Base-by-base conservation (phyloP, 1,140 invertebrate species). In the Psix sp. region DNA sequence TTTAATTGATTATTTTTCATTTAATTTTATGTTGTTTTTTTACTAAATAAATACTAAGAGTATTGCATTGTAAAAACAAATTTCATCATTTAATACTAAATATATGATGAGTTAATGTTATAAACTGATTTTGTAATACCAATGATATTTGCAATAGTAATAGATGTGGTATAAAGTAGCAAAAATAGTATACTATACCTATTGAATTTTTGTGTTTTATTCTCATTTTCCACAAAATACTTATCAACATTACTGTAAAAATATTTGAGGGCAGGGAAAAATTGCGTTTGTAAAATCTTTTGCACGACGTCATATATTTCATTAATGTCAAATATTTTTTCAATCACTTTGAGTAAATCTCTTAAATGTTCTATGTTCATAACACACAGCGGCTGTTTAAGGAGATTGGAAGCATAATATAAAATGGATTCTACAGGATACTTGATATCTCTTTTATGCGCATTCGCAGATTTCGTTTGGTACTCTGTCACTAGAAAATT, bases 171-270 rank as follows among this genome's bases (percentile, higher is more conserved):
- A n/a, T n/a, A n/a, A n/a, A n/a, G n/a, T n/a, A n/a, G n/a, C n/a
- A n/a, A n/a, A n/a, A n/a, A n/a, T n/a, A n/a, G n/a, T n/a, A n/a
- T n/a, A 24, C 21, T 24, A 4, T 77, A 87, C 86, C 78, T 83
- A 35, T 87, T 81, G 3, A 86, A 59, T 29, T 78, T 78, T 65
- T 86, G 84, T 5, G 76, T 77, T 49, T 84, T 86, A 31, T 75
- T 84, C 51, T 86, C 85, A 48, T 86, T 85, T 17, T 84, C 82
- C 5, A 86, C 57, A n/a, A 77, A 80, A 46, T 81, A 86, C 48
- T 84, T 87, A 20, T 86, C 75, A 9, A 86, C 66, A 46, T 85
- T 87, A 16, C 75, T 77, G 18, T 86, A 87, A 49, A 87, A 82
- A 51, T 83, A 78, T 7, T 77, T 73, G 0, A 86, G 33, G 15